Percentiles rank a stretch among this genome's conserved stretches.
Evolutionary conservation across 2,888 invertebrate species (phyloP).

Genomic region (Drosophila acutilabella): DNA sequence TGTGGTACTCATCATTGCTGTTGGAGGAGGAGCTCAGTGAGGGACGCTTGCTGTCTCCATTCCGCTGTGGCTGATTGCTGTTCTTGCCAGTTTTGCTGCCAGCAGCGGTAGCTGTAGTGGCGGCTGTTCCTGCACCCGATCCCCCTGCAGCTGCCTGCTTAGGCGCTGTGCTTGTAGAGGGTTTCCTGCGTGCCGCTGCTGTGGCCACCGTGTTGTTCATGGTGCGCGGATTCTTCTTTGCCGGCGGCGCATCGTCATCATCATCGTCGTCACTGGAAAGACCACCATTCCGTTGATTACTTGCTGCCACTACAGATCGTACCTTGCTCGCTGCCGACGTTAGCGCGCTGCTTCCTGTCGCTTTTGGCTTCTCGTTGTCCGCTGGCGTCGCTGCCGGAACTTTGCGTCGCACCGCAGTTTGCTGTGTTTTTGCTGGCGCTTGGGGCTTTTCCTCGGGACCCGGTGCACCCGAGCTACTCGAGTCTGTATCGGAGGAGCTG

Average conservation of each 20-base stretch:
- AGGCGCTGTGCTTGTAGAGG: slow-evolving; percentile 26
- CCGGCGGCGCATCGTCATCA: slow-evolving; percentile 72
- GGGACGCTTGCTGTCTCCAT: slow-evolving; percentile 67
- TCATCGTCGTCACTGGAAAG: slow-evolving; percentile 87
- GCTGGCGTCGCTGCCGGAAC: slow-evolving; percentile 23
- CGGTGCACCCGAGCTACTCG: slow-evolving; percentile 85
- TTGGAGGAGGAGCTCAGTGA: slow-evolving; percentile 70
- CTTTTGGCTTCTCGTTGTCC: slow-evolving; percentile 54
- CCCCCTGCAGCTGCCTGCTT: slow-evolving; percentile 14
- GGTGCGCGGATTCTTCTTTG: slow-evolving; percentile 60
- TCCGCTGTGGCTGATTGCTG: slow-evolving; percentile 46
- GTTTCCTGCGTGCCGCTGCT: slow-evolving; percentile 53
- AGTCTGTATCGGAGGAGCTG: slow-evolving; percentile 88
- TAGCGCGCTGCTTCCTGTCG: slow-evolving; percentile 33
- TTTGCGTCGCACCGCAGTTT: slow-evolving; percentile 43
- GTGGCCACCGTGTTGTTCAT: slow-evolving; percentile 47
- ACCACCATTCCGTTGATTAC: slow-evolving; percentile 70
- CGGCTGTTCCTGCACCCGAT: neutral
- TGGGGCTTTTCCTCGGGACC: slow-evolving; percentile 82
- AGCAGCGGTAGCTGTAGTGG: neutral
- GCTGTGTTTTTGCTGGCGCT: slow-evolving; percentile 59
- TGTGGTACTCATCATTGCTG: slow-evolving; percentile 72
- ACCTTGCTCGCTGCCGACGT: slow-evolving; percentile 57
- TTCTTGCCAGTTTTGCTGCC: slow-evolving; percentile 29
- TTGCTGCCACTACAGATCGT: slow-evolving; percentile 59